These are phyloP conservation scores for Crotalus tigris DNA, from an alignment of 2,113 vertebrate species.

Conservation along the genomic window DNA sequence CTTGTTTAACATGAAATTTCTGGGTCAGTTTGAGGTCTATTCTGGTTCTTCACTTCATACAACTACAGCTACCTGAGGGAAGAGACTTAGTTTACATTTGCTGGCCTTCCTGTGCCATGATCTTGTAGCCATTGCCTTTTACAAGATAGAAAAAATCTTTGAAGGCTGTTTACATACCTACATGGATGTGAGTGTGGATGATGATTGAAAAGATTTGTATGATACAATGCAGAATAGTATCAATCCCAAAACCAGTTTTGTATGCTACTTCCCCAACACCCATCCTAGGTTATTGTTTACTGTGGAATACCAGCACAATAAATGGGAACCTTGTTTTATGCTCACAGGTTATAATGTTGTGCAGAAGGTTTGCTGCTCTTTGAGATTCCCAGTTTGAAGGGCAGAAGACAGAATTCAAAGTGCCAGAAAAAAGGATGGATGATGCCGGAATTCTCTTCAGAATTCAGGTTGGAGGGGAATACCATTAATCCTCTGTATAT, in stretches of 20 bases:
- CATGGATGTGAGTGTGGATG: background rate
- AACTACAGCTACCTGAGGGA: background rate
- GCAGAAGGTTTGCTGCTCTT: background rate
- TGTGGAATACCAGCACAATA: background rate
- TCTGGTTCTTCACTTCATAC: background rate
- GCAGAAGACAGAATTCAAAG: background rate
- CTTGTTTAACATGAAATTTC: background rate
- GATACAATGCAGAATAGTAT: background rate
- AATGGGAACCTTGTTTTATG: background rate
- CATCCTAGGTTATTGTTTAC: background rate
- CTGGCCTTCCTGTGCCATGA: background rate
- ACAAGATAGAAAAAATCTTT: background rate
- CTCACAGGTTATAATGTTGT: background rate
- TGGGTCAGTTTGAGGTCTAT: background rate
- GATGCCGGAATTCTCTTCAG: background rate
- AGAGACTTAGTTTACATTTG: background rate
- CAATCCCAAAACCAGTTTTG: background rate
- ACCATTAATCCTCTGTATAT: background rate
- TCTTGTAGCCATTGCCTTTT: background rate
- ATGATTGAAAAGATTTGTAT: background rate
- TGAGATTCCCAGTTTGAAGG: background rate
- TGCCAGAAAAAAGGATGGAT: background rate
- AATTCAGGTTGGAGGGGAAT: background rate
- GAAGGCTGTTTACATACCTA: background rate
- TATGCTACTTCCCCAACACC: background rate